These are phyloP conservation scores for Heliocidaris erythrogramma DNA, from an alignment of 35 echinoderm and acorn worm species.

Conservation along the genomic window DNA sequence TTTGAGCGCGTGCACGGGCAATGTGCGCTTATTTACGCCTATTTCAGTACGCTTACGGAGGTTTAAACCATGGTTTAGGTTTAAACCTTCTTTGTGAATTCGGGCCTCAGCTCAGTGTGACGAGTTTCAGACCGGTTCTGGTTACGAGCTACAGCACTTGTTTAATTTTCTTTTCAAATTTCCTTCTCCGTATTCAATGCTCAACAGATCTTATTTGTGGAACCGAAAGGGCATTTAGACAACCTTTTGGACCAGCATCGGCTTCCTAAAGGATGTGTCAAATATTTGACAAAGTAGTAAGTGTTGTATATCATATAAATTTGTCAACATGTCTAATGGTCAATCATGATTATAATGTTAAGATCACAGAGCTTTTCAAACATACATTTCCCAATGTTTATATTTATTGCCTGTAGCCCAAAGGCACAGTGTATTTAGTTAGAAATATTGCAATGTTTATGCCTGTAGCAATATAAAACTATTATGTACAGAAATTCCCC, in stretches of 20 bases:
- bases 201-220: neutral
- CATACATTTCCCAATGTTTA: neutral
- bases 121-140: no score
- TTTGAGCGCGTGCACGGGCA: no score
- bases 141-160: no score
- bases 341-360: neutral
- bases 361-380: neutral
- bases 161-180: neutral
- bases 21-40: no score
- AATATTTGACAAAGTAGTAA: conserved; percentile 28
- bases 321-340: neutral
- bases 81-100: no score
- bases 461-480: neutral
- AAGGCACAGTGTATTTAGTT: neutral
- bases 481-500: no score
- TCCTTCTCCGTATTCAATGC: neutral
- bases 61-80: no score
- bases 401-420: neutral
- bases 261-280: neutral
- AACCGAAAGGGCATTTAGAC: neutral
- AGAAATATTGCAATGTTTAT: neutral
- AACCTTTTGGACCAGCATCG: neutral
- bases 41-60: no score
- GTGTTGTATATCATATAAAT: neutral
- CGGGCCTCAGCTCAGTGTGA: no score